Conservation (phyloP, 2,888 invertebrate species). For the Eilema depressum region DNA sequence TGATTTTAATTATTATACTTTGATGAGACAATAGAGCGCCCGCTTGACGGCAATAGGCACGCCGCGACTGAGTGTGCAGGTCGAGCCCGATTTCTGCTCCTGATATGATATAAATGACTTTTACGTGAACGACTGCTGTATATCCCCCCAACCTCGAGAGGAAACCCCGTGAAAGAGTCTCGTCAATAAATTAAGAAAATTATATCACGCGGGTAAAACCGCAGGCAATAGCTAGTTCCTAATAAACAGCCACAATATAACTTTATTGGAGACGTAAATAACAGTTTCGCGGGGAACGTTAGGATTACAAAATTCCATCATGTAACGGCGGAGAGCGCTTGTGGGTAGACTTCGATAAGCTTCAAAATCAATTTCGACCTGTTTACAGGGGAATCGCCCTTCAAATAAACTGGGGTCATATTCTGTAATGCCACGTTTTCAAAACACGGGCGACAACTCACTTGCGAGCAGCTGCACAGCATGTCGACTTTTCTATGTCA, state of each 20-base stretch:
- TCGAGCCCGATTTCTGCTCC: too few species aligned
- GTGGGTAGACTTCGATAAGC: constrained; percentile 65
- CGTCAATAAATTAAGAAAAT: neutral
- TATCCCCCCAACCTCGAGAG: neutral
- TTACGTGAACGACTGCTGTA: too few species aligned
- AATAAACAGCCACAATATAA: neutral
- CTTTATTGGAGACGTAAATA: constrained; percentile 33
- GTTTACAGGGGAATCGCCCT: constrained; percentile 70
- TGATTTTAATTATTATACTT: too few species aligned
- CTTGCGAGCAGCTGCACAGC: too few species aligned
- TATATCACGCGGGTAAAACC: neutral
- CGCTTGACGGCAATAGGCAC: too few species aligned
- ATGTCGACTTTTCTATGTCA: too few species aligned
- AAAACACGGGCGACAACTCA: too few species aligned
- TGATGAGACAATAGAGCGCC: too few species aligned
- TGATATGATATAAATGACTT: too few species aligned
- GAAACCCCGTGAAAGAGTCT: neutral
- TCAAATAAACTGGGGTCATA: constrained; percentile 57
- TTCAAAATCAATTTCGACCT: constrained; percentile 79
- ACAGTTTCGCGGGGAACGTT: constrained; percentile 16
- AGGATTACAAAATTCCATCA: constrained; percentile 64
- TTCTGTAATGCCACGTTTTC: too few species aligned
- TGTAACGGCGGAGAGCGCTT: constrained; percentile 20
- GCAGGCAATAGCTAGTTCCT: neutral
- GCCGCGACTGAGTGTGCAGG: too few species aligned